Evolutionary conservation across 2,888 invertebrate species (phyloP).

Genomic region (Crematogaster levior): DNA sequence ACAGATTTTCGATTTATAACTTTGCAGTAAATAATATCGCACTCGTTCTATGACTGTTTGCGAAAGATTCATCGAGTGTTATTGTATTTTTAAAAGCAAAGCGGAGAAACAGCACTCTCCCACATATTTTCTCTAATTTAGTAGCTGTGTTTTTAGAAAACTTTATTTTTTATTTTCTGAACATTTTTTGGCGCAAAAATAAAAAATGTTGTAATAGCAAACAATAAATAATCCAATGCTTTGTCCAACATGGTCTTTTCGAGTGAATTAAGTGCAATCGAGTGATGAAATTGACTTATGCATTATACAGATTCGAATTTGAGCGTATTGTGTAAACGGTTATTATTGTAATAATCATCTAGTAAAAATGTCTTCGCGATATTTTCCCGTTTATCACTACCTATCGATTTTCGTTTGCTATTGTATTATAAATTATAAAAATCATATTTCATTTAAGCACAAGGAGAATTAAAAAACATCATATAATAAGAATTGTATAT

Average conservation of each 20-base stretch:
- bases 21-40: conserved; percentile 2
- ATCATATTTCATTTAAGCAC: background rate
- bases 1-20: background rate
- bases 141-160: background rate
- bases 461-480: background rate
- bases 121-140: conserved; percentile 1
- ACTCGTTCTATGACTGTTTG: background rate
- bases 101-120: background rate
- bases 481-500: background rate
- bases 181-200: background rate
- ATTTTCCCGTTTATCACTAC: background rate
- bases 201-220: background rate
- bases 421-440: background rate
- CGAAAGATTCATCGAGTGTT: background rate
- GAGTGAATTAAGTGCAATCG: no score
- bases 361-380: background rate
- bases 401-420: background rate
- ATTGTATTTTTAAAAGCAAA: background rate
- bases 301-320: background rate
- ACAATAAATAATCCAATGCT: background rate
- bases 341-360: background rate
- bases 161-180: background rate
- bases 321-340: background rate
- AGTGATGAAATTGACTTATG: background rate
- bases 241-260: background rate